Evolutionary conservation across 1,140 invertebrate genomes (phyloP).

Genomic region (Brachionus calyciflorus): DNA sequence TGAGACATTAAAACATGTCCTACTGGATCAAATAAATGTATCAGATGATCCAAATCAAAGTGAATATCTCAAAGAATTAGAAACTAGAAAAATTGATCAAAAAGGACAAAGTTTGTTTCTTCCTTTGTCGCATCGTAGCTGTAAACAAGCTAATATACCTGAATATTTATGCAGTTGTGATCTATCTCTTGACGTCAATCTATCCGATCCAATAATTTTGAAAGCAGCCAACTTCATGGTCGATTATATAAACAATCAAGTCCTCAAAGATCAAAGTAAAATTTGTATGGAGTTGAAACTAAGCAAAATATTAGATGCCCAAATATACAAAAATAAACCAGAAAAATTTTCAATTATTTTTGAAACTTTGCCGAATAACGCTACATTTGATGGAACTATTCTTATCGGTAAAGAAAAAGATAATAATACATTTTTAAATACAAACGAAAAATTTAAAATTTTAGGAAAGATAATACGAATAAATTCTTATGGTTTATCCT

Average conservation of each 20-base stretch:
- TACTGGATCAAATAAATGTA: not conserved
- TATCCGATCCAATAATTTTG: not conserved
- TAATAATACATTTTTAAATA: not conserved
- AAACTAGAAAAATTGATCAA: constrained; percentile 10
- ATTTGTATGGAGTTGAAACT: constrained; percentile 20
- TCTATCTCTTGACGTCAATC: not conserved
- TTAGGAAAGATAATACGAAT: constrained; percentile 3
- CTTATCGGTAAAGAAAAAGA: not conserved
- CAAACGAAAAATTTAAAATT: not conserved
- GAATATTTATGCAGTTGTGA: constrained; percentile 19
- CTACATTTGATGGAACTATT: constrained; percentile 27
- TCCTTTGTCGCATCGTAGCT: not conserved
- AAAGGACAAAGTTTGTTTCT: constrained; percentile 26
- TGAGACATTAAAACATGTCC: constrained; percentile 7
- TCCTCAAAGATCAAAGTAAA: constrained; percentile 12
- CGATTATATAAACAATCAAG: constrained; percentile 18
- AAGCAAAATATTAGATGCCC: not conserved
- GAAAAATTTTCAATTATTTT: constrained; percentile 17
- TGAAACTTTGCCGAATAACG: constrained; percentile 36
- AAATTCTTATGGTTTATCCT: constrained; percentile 5
- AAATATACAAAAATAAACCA: not conserved
- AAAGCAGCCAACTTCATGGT: not conserved
- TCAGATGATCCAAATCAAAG: not conserved
- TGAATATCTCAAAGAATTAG: not conserved
- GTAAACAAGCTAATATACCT: constrained; percentile 9